Base-by-base conservation (phyloP, 2,113 vertebrate species). In the Lasiurus cinereus region DNA sequence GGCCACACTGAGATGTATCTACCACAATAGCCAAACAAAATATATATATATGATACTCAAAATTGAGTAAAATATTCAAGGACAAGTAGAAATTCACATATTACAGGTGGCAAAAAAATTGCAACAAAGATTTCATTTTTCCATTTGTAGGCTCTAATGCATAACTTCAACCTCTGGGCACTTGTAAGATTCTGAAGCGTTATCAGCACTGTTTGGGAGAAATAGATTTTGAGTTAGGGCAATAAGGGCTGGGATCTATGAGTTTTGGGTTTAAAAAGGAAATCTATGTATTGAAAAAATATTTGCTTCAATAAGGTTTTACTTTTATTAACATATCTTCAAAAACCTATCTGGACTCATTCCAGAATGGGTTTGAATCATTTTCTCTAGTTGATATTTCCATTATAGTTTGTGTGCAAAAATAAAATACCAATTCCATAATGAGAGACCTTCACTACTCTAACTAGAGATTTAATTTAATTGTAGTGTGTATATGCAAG, bases 91-190 rank as follows among this genome's bases (percentile, higher is more conserved):
- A 69, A 86, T 89, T 90, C 77, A 76, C 69, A 91, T 83, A 64
- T 69, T 90, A 91, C 36, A 92, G 72, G 84, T 18, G 52, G 72
- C 54, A 27, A 91, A 82, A 39, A 52, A n/a, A 69, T 27, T 95
- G 76, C 78, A 97, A 94, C 89, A 97, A 83, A 95, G 43, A 87
- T 96, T 97, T n/a, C 46, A 39, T 93, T 92, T 86, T 74, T 93
- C 76, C 94, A 93, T 97, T 87, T 95, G 62, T 50, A 94, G 92
- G 24, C 94, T 97, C 67, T 83, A 87, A 8, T 52, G 16, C 66
- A 69, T 83, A 88, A 96, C 86, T 93, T 96, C 72, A 94, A 95
- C 83, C 94, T 88, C 64, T 82, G 33, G 87, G 8, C 80, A 88
- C 74, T 64, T 88, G 50, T 88, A 86, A 96, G 94, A 97, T 97